Base-by-base conservation (phyloP, 1,140 invertebrate genomes). In the Bombus affinis region DNA sequence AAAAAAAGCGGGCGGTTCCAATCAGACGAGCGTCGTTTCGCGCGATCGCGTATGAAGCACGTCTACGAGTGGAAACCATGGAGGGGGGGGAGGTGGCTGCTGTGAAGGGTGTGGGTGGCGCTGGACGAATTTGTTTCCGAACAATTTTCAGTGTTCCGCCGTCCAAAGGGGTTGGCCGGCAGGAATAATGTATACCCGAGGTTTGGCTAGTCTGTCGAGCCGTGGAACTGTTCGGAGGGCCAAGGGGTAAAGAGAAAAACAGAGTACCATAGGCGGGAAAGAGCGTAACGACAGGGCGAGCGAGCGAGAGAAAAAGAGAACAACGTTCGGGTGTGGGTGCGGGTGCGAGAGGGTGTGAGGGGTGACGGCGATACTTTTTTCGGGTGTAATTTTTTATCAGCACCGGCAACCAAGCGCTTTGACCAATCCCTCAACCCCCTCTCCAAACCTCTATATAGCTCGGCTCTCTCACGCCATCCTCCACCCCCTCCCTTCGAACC, bases 361-460 rank as follows among this genome's bases (percentile, higher is more conserved):
- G 92, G 87, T 89, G 92, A 93, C 76, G 87, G 88, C 90, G 89
- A 92, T 93, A 91, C 92, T 92, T 94, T 93, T 93, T 94, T 93
- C 90, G 91, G 88, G 83, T 92, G 91, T 93, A 93, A 94, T 94
- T 93, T 94, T 94, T 95, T 94, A 94, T 94, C 93, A 93, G 91
- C 89, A 91, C 88, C 90, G 88, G 92, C 90, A 89, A 91, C 89
- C 88, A 91, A 90, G 89, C 93, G 91, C 92, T 93, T 94, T 92
- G 92, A 93, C 92, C 93, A 93, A 92, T 92, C 92, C 90, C 92
- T 92, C 91, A 90, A 90, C 87, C 88, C 90, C 89, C 90, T n/a
- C 15, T 8, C 4, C 15, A 53, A 53, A 53, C 62, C 62, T 32
- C 62, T 78, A 86, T 90, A 87, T 80, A 82, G 88, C 87, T 86